Base-by-base conservation (phyloP, 1,140 invertebrate species). In the Drosophila orosa region DNA sequence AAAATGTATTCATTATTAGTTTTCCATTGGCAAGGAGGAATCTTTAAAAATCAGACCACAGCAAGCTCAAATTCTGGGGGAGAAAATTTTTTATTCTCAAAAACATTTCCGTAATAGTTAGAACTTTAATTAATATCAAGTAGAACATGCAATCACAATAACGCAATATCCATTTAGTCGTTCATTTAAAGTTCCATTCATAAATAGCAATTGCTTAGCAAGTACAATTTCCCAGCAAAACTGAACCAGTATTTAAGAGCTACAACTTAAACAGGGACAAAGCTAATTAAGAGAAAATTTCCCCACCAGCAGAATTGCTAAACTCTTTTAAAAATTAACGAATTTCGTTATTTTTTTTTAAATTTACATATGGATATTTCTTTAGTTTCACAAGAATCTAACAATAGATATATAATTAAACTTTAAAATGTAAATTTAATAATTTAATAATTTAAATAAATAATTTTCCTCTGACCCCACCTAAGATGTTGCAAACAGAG, bases 231-330 rank as follows among this genome's bases (percentile, higher is more conserved):
- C 71, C 76, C 44, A 24, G 3, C 3, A 17, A 24, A 13, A 4
- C 5, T 56, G 27, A 60, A 47, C 67, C 67, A 65, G 59, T 82
- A 74, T 78, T 82, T 82, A 82, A 82, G 79, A 81, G 79, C n/a
- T 0, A 0, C 6, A 27, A 5, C 17, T n/a, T 31, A 3, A 10
- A 25, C 33, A 13, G 15, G 47, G 29, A 50, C 13, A 29, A 17
- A 12, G 29, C 0, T 2, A 1, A 22, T 25, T 15, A 60, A 57
- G 52, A 48, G 22, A 56, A 48, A 40, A 44, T 54, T 27, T 22
- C 45, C 37, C 7, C 3, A 0, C 15, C 33, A 19, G 12, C 9
- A 31, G 27, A 35, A n/a, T 25, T 12, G n/a, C 5, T n/a, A n/a
- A n/a, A n/a, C n/a, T n/a, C n/a, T n/a, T n/a, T n/a, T n/a, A n/a